Evolutionary conservation across 2,888 invertebrate genomes (phyloP), one percentile per base, ranked within the genome.

Genomic region (Osmoderma eremita): DNA sequence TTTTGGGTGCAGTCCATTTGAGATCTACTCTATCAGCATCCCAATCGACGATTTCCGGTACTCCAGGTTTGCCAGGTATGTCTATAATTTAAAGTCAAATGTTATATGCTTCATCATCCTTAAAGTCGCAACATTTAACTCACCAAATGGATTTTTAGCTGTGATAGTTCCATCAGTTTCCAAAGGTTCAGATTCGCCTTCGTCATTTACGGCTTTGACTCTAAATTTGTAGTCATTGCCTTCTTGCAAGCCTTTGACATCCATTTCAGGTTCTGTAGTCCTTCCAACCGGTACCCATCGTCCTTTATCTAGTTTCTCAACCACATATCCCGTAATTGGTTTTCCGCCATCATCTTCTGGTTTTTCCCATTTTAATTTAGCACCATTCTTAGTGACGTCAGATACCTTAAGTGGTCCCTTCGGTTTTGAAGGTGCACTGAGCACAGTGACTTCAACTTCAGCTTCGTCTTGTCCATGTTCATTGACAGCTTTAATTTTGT

Each of bases 121-220:
- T 3, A n/a, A 38, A 54, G 2, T 54, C 12, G 3, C 5, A 45
- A 48, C 18, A 24, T 45, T 38, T n/a, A 51, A n/a, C 18, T 53
- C 77, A 92, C 92, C 95, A 80, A 90, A 99, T 73, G 98, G 98
- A 87, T 99, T 98, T 85, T 98, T 99, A 20, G 98, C 98, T 15
- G 92, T 80, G 69, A 93, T 94, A 1, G 93, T 88, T 75, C 90
- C 88, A 63, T 95, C 94, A n/a, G 95, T 94, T 81, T 95, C 94
- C 71, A 98, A 82, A 5, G 98, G 98, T 77, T 98, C 95, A 0
- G 95, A 94, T 81, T 96, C 95, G 15, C 95, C 95, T 80, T 97
- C 97, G 72, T 97, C 97, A 77, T 97, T 97, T 70, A 97, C 88
- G 6, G 97, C 97, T 79, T 90, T 91, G 12, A 97, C 95, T 72